phyloP scores from a whole-genome alignment of 2,113 vertebrate genomes.

The Aptenodytes forsteri region DNA sequence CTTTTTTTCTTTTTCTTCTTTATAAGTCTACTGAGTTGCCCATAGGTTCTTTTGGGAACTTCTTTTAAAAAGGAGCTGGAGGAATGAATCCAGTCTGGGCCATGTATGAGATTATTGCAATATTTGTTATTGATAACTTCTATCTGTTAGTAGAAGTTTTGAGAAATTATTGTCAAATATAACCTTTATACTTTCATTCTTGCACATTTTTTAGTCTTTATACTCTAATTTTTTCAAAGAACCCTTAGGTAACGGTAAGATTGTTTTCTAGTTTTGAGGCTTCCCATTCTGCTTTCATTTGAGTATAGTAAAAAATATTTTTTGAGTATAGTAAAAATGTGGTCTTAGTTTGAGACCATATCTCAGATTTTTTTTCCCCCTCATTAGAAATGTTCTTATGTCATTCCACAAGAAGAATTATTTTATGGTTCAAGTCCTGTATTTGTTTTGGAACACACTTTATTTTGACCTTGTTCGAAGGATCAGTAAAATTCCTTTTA shows the following conservation, averaged over 20 bases:
- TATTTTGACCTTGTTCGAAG: constrained; percentile 7
- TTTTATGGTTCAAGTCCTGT: neutral
- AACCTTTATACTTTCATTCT: neutral
- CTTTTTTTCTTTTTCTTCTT: neutral
- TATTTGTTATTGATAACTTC: neutral
- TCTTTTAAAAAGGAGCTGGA: neutral
- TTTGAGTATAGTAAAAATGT: neutral
- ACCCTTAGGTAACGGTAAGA: neutral
- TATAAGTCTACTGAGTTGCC: neutral
- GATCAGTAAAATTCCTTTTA: constrained; percentile 3
- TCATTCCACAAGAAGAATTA: neutral
- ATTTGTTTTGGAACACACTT: neutral
- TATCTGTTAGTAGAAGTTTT: neutral
- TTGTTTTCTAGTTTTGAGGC: neutral
- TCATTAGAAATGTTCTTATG: neutral
- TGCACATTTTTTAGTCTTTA: neutral
- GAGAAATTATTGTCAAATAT: neutral
- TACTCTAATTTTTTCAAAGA: neutral
- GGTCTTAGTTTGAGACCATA: neutral
- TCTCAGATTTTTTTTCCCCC: too few species aligned
- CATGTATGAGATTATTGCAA: fast-evolving
- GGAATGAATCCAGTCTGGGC: neutral
- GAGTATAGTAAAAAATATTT: neutral
- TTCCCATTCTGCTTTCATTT: neutral
- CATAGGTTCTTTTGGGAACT: neutral